These are phyloP conservation scores for Netelia inedita DNA, from an alignment of 2,888 invertebrate species.

Conservation along the genomic window DNA sequence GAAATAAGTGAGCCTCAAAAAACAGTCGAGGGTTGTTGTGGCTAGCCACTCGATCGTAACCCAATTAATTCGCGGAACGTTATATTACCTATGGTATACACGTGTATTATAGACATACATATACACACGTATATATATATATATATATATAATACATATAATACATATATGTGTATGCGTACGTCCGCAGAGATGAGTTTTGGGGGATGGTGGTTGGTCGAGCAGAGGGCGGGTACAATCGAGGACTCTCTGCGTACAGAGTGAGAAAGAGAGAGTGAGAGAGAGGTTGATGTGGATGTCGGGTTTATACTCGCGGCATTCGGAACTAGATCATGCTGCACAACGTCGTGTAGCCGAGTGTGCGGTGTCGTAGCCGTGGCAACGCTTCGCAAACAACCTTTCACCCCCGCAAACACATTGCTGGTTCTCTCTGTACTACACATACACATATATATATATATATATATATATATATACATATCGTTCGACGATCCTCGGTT, in stretches of 20 bases:
- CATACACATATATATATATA: conserved; percentile 9
- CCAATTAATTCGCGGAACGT: conserved; percentile 66
- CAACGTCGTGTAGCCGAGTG: conserved; percentile 65
- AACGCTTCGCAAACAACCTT: conserved; percentile 71
- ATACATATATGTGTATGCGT: background rate
- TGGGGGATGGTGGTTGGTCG: conserved; percentile 15
- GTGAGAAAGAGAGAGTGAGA: background rate
- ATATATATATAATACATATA: background rate
- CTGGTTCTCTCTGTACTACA: conserved; percentile 39
- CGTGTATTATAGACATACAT: background rate
- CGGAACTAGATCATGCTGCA: conserved; percentile 71
- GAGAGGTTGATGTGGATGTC: conserved; percentile 21
- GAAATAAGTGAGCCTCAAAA: background rate
- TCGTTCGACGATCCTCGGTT: conserved; percentile 35
- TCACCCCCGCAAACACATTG: conserved; percentile 55
- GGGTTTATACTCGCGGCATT: conserved; percentile 59
- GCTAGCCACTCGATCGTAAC: conserved; percentile 63
- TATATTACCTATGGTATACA: background rate
- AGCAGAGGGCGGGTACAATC: background rate
- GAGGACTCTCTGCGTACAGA: conserved; percentile 1
- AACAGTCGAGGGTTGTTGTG: conserved; percentile 35
- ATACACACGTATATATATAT: background rate
- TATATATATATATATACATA: conserved; percentile 19
- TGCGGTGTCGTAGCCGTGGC: conserved; percentile 70
- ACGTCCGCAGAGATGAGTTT: conserved; percentile 52